Evolutionary conservation across 53 echinoderm and acorn worm species (phyloP).

Genomic region (Holothuria leucospilota): DNA sequence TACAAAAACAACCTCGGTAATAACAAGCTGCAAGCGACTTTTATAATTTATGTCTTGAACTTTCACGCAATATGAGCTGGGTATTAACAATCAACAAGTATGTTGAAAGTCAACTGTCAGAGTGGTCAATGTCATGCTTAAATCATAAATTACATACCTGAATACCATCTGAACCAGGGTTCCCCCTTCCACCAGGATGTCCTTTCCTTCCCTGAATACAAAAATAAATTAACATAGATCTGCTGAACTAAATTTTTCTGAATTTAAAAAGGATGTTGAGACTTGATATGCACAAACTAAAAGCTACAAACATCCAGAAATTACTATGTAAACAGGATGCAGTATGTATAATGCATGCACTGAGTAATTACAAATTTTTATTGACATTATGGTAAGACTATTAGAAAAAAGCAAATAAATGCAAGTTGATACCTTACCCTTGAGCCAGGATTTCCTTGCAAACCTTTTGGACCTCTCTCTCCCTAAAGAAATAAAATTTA

Average conservation of each 20-base stretch:
- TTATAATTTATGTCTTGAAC: too few relatives aligned
- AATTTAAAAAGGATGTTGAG: neutral
- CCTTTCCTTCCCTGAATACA: constrained; percentile 8
- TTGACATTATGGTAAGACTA: neutral
- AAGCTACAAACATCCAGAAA: neutral
- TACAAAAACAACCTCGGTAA: too few relatives aligned
- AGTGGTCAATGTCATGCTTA: too few relatives aligned
- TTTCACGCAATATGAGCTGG: too few relatives aligned
- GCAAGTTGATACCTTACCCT: constrained; percentile 48
- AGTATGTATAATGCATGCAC: neutral
- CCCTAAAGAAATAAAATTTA: constrained; percentile 22
- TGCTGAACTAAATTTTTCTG: neutral
- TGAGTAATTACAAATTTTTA: too few relatives aligned
- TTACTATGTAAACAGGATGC: neutral
- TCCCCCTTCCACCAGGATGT: neutral
- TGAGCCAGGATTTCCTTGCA: constrained; percentile 44
- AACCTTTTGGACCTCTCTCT: constrained; percentile 39
- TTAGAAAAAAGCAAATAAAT: neutral
- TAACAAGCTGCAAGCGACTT: too few relatives aligned
- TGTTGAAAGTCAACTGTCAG: too few relatives aligned
- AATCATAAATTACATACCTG: constrained; percentile 13
- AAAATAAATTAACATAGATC: neutral
- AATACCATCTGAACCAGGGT: neutral
- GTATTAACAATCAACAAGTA: too few relatives aligned
- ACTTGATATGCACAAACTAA: too few relatives aligned